These are phyloP conservation scores for Tachina lurida DNA, from an alignment of 2,888 invertebrate genomes.

Conservation along the genomic window DNA sequence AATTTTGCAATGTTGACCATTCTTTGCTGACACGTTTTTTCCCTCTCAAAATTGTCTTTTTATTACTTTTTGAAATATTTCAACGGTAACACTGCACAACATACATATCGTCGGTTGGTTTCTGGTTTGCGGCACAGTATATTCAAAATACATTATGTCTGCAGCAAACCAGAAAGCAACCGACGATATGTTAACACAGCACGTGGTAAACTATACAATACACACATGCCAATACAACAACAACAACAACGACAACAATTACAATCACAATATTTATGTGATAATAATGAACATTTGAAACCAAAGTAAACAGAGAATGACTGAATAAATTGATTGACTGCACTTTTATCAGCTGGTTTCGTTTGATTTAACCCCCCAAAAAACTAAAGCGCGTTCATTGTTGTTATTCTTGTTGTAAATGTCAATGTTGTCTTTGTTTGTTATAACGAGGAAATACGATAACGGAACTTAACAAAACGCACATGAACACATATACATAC, in stretches of 20 bases:
- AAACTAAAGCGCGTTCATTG: neutral
- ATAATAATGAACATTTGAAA: constrained; percentile 15
- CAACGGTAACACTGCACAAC: constrained; percentile 17
- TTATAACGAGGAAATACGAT: constrained; percentile 25
- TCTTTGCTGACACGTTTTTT: too few species aligned
- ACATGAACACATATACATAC: neutral
- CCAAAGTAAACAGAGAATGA: constrained; percentile 55
- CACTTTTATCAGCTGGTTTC: constrained; percentile 58
- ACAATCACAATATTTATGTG: neutral
- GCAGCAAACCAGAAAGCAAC: too few species aligned
- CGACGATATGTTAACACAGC: constrained; percentile 29
- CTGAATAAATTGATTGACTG: constrained; percentile 50
- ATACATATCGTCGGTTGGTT: too few species aligned
- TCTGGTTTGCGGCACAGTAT: too few species aligned
- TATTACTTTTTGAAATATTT: too few species aligned
- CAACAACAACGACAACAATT: neutral
- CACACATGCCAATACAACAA: neutral
- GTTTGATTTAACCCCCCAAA: constrained; percentile 14
- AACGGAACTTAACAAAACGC: constrained; percentile 12
- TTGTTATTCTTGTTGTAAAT: neutral
- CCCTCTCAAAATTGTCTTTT: neutral
- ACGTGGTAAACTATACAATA: constrained; percentile 40
- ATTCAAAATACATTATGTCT: too few species aligned
- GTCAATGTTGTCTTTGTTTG: constrained; percentile 4
- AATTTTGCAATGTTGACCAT: too few species aligned